Base-by-base conservation (phyloP, 2,888 invertebrate genomes). In the Azorinus chamasolen region DNA sequence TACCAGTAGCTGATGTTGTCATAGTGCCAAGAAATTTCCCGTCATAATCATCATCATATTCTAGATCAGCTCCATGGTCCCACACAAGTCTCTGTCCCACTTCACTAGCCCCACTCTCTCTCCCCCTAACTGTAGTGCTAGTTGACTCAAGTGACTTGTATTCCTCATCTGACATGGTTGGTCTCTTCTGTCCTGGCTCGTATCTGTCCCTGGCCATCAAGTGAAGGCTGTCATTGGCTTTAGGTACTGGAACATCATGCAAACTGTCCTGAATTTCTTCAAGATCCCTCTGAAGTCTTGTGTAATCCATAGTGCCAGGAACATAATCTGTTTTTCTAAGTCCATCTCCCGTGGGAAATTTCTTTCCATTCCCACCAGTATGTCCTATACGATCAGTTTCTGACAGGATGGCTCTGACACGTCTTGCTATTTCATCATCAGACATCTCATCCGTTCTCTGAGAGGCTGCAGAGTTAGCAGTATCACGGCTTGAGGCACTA, bases 201-300 rank as follows among this genome's bases (percentile, higher is more conserved):
- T 39, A 48, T 2, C 58, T 18, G 27, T 65, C 57, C 25, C 54
- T 59, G 16, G 62, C 50, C 39, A 65, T 75, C 25, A 72, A 25
- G 55, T 73, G 48, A 12, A 76, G 64, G 27, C 79, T 79, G 32
- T 79, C 79, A 54, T 75, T 71, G 10, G 83, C 77, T 25, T 45
- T 63, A 5, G 77, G 48, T 59, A 43, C 50, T 0, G 82, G 78
- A 14, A 71, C 72, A 72, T 82, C 78, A 53, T 85, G 83, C 24
- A 91, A 79, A 70, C 86, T 88, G 53, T 86, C 84, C 72, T 91
- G 89, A 32, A 92, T 91, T 63, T 90, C 90, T 59, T 91, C 88
- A n/a, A 92, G 83, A 63, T 92, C 92, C 54, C 70, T 74, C 25
- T 90, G 90, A 25, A 92, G 78, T 37, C 74, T 64, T 1, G 81